These are phyloP conservation scores for Phaetusa simplex DNA, from an alignment of 2,113 vertebrate species.

Conservation along the genomic window DNA sequence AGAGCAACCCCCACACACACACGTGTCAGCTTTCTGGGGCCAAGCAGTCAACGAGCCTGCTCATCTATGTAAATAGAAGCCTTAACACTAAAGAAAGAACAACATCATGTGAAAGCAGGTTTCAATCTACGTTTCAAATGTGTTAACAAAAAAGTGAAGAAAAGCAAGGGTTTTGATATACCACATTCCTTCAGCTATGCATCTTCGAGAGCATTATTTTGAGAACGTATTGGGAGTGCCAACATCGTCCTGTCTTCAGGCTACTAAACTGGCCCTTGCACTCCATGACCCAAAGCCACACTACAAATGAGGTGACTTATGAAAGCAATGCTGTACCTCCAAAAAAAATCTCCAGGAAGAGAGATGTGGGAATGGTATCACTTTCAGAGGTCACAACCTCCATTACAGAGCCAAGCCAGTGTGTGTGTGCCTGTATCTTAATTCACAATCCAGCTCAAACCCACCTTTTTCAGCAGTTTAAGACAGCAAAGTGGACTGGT, in stretches of 20 bases:
- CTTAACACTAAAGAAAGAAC: neutral
- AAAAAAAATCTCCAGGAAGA: neutral
- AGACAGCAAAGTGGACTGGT: neutral
- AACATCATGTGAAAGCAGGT: neutral
- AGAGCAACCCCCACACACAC: neutral
- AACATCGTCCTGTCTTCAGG: neutral
- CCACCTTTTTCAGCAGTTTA: neutral
- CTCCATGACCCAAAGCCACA: neutral
- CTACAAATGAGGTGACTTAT: neutral
- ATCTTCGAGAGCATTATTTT: neutral
- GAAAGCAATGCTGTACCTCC: neutral
- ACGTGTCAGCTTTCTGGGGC: neutral
- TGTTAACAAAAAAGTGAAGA: neutral
- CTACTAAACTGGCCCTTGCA: neutral
- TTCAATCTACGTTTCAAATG: neutral
- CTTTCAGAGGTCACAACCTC: conserved; percentile 8
- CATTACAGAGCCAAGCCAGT: neutral
- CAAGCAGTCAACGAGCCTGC: neutral
- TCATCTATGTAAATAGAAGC: neutral
- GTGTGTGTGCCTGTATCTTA: neutral
- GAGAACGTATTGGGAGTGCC: neutral
- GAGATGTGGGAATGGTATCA: neutral
- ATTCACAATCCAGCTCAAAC: neutral
- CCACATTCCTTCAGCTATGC: neutral
- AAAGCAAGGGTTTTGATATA: neutral